Conservation (phyloP, 2,113 vertebrate species). For the Rhinogobius similis region DNA sequence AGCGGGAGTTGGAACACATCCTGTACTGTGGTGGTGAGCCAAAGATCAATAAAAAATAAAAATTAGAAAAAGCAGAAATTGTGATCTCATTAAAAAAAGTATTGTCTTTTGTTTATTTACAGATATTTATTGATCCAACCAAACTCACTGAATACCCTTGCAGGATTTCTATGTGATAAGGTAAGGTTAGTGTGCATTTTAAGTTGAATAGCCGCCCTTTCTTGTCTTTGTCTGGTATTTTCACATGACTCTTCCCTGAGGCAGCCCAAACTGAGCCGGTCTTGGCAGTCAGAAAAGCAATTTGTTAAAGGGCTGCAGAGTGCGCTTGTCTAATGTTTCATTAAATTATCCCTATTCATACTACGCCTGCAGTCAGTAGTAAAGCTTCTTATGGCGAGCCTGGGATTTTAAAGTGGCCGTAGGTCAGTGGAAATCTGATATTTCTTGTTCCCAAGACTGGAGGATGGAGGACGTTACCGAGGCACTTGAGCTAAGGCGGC, state of each 20-base stretch:
- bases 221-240: conserved; percentile 25
- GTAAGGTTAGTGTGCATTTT: conserved; percentile 6
- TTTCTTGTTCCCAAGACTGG: conserved; percentile 35
- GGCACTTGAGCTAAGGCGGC: conserved; percentile 10
- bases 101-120: too few species aligned
- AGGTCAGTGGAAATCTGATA: conserved; percentile 67
- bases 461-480: conserved; percentile 28
- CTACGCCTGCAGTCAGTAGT: conserved; percentile 37
- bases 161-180: background rate
- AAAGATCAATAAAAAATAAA: too few species aligned
- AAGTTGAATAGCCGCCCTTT: conserved; percentile 28
- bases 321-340: conserved; percentile 73
- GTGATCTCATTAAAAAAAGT: too few species aligned
- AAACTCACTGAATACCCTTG: too few species aligned
- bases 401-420: conserved; percentile 43
- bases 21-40: too few species aligned
- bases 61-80: too few species aligned
- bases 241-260: conserved; percentile 41
- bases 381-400: conserved; percentile 66
- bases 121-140: too few species aligned
- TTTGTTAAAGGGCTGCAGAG: conserved; percentile 74
- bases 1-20: too few species aligned
- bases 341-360: conserved; percentile 74
- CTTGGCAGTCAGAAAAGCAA: conserved; percentile 58
- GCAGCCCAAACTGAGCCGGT: conserved; percentile 45